Conservation (phyloP, 2,797 vertebrate species). For the Vespertilio murinus region DNA sequence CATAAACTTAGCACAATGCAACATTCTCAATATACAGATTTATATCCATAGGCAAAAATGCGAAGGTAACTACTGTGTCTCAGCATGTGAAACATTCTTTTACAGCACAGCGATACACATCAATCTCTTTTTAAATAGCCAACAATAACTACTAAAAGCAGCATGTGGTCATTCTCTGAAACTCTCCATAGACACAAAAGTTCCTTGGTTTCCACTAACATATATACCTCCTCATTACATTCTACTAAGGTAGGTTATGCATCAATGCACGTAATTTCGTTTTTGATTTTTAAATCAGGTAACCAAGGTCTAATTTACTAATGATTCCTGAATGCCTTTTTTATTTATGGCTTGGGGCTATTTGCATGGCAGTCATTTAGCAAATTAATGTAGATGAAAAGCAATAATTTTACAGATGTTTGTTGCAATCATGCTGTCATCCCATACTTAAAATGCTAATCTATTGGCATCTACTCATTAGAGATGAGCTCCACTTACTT, state of each 20-base stretch:
- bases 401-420: conserved; percentile 68
- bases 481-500: conserved; percentile 60
- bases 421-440: conserved; percentile 69
- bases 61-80: conserved; percentile 67
- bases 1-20: conserved; percentile 37
- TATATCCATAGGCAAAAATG: conserved; percentile 60
- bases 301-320: conserved; percentile 70
- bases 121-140: conserved; percentile 71
- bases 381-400: conserved; percentile 77
- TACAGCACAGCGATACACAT: conserved; percentile 62
- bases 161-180: conserved; percentile 53
- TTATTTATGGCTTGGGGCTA: conserved; percentile 72
- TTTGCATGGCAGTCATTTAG: conserved; percentile 75
- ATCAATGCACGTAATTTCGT: conserved; percentile 66
- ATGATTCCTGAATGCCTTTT: conserved; percentile 56
- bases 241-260: conserved; percentile 55
- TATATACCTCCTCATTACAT: conserved; percentile 71
- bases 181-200: conserved; percentile 46
- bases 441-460: conserved; percentile 73
- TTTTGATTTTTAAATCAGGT: conserved; percentile 64
- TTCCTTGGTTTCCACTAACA: conserved; percentile 59
- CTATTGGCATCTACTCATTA: conserved; percentile 66
- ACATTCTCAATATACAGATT: conserved; percentile 52
- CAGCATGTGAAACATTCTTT: conserved; percentile 67
- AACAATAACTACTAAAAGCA: conserved; percentile 58